Evolutionary conservation across 2,888 invertebrate species (phyloP), one percentile per base, ranked within the genome.

Genomic region (Caenorhabditis drosophilae): DNA sequence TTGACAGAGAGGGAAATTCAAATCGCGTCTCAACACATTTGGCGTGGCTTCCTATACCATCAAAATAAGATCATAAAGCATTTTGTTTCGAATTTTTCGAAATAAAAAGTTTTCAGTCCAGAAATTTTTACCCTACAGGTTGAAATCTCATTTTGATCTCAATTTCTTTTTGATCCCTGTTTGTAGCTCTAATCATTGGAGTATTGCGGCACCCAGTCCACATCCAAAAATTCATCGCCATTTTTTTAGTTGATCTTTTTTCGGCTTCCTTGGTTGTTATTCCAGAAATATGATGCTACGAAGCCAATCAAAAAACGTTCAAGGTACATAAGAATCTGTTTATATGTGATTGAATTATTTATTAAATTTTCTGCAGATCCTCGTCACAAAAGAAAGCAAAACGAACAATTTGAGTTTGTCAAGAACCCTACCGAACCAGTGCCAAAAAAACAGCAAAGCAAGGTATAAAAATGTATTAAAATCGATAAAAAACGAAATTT

Each of bases 341-440:
- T 1, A 11, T 26, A 15, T 25, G 31, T 31, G 6, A 9, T 31
- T 31, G 7, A 31, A 31, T 12, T 9, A 31, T 31, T 9, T 9
- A 31, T 12, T 31, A 12, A 31, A 31, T 9, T 23, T 40, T 20
- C 22, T 22, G 44, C 18, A 2, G 45, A 45, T 15, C n/a, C 3
- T 22, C 34, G 34, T 16, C 25, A 53, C n/a, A 53, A 53, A 26
- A 34, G 53, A 22, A 53, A 53, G 27, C 53, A 45, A 31, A 12
- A 12, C 23, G 35, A 35, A 3, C 60, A 49, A n/a, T 31, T 22
- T 1, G 12, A 7, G 22, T 4, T 6, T 12, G 22, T 18, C 16
- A 40, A 50, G n/a, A 50, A 50, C 40, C 40, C 40, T 4, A 11
- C 1, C 4, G 53, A 36, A 22, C 45, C 45, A 31, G 50, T 41